phyloP scores from a whole-genome alignment of 2,797 vertebrate species.

The Tamandua tetradactyla region DNA sequence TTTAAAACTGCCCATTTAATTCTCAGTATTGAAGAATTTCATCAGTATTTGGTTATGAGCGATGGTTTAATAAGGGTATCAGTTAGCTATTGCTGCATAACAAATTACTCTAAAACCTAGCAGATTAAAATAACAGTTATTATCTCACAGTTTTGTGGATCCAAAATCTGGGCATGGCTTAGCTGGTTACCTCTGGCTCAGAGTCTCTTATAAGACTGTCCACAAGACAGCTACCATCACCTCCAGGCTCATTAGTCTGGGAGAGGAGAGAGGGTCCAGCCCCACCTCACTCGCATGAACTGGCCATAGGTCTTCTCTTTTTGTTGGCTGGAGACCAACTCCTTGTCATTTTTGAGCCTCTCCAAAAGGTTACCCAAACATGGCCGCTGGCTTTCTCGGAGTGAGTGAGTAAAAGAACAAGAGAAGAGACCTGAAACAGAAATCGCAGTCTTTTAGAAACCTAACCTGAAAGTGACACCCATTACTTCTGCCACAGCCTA shows the following conservation, averaged over 20 bases:
- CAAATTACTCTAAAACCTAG: not conserved
- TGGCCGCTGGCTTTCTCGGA: not conserved
- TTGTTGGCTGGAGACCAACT: not conserved
- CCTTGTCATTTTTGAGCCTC: not conserved
- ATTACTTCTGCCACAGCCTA: not conserved
- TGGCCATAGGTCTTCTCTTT: not conserved
- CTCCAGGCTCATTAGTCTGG: not conserved
- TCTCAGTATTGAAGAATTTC: conserved; percentile 6
- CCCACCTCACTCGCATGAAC: too few species aligned
- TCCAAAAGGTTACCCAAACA: not conserved
- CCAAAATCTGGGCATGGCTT: not conserved
- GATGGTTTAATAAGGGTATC: not conserved
- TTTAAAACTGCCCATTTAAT: not conserved
- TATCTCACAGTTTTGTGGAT: not conserved
- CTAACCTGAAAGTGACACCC: not conserved
- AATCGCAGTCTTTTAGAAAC: not conserved
- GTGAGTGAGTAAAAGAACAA: not conserved
- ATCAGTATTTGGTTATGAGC: not conserved
- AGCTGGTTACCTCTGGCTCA: not conserved
- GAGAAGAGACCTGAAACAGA: not conserved
- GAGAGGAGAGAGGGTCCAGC: not conserved
- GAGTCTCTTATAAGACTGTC: not conserved
- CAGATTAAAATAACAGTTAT: not conserved
- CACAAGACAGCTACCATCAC: not conserved
- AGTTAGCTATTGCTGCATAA: not conserved